These are phyloP conservation scores for Mechanitis mazaeus DNA, from an alignment of 2,888 invertebrate species.

Conservation along the genomic window DNA sequence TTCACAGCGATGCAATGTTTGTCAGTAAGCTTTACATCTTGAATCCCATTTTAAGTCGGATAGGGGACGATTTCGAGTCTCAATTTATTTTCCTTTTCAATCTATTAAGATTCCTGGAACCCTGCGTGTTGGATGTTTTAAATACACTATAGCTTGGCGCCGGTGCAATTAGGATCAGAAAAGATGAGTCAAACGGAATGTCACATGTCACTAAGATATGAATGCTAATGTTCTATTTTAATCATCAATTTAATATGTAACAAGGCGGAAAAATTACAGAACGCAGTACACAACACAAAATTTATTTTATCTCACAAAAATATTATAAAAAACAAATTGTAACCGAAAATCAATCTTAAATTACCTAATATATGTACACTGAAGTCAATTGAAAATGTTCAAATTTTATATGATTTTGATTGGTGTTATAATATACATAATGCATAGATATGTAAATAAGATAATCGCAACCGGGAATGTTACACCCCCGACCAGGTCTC, in stretches of 20 bases:
- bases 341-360: no score
- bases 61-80: no score
- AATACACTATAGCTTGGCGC: constrained; percentile 30
- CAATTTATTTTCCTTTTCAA: constrained; percentile 6
- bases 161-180: constrained; percentile 34
- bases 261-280: neutral
- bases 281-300: no score
- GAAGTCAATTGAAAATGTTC: no score
- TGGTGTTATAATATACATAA: no score
- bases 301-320: no score
- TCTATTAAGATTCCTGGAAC: constrained; percentile 32
- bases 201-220: constrained; percentile 18
- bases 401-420: no score
- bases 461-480: constrained; percentile 14
- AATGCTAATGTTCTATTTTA: constrained; percentile 3
- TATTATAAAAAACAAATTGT: no score
- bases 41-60: no score
- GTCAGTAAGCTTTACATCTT: no score
- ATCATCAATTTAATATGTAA: constrained; percentile 8
- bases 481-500: constrained; percentile 17
- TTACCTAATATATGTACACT: no score
- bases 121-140: constrained; percentile 20
- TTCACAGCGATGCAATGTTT: no score
- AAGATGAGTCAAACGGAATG: constrained; percentile 31
- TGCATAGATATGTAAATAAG: neutral